Base-by-base conservation (phyloP, 2,888 invertebrate species). In the Melanchra persicariae region DNA sequence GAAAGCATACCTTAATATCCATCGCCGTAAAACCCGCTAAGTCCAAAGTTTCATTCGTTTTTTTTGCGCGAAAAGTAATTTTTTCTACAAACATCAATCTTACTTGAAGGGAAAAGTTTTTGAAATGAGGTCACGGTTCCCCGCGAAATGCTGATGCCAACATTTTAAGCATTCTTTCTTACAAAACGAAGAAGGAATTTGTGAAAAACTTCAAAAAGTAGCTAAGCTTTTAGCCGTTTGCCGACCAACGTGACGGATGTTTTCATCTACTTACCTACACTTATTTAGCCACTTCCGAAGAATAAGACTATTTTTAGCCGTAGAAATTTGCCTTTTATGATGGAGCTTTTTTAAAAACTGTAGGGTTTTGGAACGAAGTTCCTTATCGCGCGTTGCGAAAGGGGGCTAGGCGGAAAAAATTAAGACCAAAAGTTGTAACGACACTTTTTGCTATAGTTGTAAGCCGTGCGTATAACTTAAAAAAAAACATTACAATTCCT, bases 51-150 rank as follows among this genome's bases (percentile, higher is more conserved):
- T 63, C 76, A 82, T 85, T 81, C 75, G 83, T 84, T 87, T 85
- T 86, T 83, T 82, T 66, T 85, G 81, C 58, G 74, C 22, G 47
- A 81, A 87, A 89, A 87, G 85, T 85, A 82, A 83, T 88, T 90
- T 93, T 91, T 91, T 86, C 82, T 77, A 82, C 84, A 88, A 93
- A 91, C 93, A 94, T 94, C 92, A 94, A 94, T 94, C 94, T 94
- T 93, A 87, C 87, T 91, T 89, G 89, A 89, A 90, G 87, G 87
- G 85, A 88, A 90, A 94, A 93, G 86, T 93, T 93, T 92, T 85
- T 77, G 87, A 89, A 93, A 93, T 88, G 90, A 91, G 94, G 94
- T 93, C 93, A 93, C 88, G 88, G 90, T 89, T 91, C 89, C 80
- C 90, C 91, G 85, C 90, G 87, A 90, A 93, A 92, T 90, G 89